Evolutionary conservation across 2,797 vertebrate genomes (phyloP), one percentile per base, ranked within the genome.

Genomic region (Acanthis flammea): DNA sequence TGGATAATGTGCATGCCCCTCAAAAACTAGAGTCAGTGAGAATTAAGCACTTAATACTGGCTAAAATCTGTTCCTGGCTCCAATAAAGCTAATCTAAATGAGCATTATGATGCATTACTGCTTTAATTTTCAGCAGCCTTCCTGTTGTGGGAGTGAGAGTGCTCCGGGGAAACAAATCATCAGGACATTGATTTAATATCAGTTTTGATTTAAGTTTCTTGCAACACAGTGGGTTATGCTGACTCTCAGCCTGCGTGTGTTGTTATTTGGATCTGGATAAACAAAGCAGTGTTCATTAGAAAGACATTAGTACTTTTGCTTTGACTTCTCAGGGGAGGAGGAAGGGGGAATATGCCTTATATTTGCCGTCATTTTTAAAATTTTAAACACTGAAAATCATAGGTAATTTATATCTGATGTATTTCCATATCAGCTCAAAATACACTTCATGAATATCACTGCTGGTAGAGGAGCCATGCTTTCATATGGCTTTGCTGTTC

Each of bases 121-220:
- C 45, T 76, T 57, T 37, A 85, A 87, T 48, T 88, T 86, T 80
- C 72, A 72, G 37, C 44, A 68, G 31, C 65, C 81, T 79, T 90
- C 65, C 44, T 75, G 33, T 66, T 83, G n/a, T 31, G 55, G 57
- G 27, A 87, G 11, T 33, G 45, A 83, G 61, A 76, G 30, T 75
- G 47, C 87, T 95, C 44, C 55, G n/a, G 79, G 79, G 58, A 91
- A 94, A 65, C 25, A 91, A 94, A 86, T 84, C 35, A 96, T 86
- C 79, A 66, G 51, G 44, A 80, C 73, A 95, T 92, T 91, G 96
- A 96, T 96, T 96, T 94, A 94, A 50, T 95, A 96, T 95, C 89
- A 94, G 62, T 84, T 95, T 86, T 88, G 54, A 81, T 96, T 86
- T 95, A 94, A 92, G 86, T 70, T 94, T 86, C 79, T 66, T 86